Evolutionary conservation across 2,113 vertebrate species (phyloP), one percentile per base, ranked within the genome.

Genomic region (Mormyrus iriodes): DNA sequence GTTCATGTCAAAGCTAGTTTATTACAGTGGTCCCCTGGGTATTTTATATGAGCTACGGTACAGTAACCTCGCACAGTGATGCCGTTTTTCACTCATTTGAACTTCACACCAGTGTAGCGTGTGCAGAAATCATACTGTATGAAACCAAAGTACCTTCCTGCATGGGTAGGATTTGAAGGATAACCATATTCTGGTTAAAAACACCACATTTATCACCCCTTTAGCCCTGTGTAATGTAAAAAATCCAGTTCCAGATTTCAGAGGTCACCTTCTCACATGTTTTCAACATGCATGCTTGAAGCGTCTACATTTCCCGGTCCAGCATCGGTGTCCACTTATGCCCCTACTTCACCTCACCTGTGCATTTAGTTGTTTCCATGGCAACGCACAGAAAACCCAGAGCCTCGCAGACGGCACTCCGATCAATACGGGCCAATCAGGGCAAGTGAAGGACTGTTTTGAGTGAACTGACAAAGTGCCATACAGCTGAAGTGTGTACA

Each of bases 281-380:
- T 12, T 83, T 39, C 39, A 61, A 61, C 35, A 86, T 24, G 51
- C n/a, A 48, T 52, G 13, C 42, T 83, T 39, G n/a, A 52, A 86
- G 31, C 27, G 46, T 2, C 82, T 39, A 49, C 49, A 19, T 86
- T 86, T 86, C 24, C 52, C 27, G 35, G 4, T 65, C 17, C 52
- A 44, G 12, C 3, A 42, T 58, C 35, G 21, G 4, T 91, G 90
- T 93, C 93, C 93, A 91, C 94, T 93, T 91, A 91, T 89, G 89
- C 92, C 94, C 90, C 91, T 88, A 89, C 92, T 3, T 44, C 91
- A 52, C 92, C 94, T 91, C 91, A 91, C 92, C 90, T 93, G 92
- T 94, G 92, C 94, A 93, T 93, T 92, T 92, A 89, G 87, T 93
- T 95, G 95, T 96, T 96, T 95, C 95, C 95, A 96, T 95, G 94